A percentile compares a stretch with the other conserved stretches of the same genome.
phyloP scores from a whole-genome alignment of 2,888 invertebrate genomes.

The Lobophora halterata region DNA sequence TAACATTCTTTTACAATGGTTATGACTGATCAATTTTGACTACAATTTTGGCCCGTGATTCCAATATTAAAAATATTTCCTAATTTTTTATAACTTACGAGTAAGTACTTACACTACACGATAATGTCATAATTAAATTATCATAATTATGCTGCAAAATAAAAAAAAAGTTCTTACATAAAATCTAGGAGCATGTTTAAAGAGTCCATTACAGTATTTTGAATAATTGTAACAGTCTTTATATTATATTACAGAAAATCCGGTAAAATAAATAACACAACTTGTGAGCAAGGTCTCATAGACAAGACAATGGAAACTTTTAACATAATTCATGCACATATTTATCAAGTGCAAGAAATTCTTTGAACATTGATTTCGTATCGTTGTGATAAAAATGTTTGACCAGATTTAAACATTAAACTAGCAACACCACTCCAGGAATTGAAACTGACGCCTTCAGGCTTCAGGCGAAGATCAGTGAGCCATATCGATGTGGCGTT shows the following conservation, averaged over 20 bases:
- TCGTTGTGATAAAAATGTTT: slow-evolving; percentile 22
- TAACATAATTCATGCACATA: slow-evolving; percentile 5
- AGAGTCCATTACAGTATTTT: slow-evolving; percentile 43
- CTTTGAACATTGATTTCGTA: slow-evolving; percentile 6
- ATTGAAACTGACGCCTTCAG: neutral
- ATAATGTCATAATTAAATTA: too few species aligned
- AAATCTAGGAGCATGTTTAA: slow-evolving; percentile 27
- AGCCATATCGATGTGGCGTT: slow-evolving; percentile 77
- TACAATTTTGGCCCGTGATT: slow-evolving; percentile 74
- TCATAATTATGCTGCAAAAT: slow-evolving; percentile 45
- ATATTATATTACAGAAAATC: slow-evolving; percentile 45
- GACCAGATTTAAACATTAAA: slow-evolving; percentile 11
- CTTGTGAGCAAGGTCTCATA: slow-evolving; percentile 64
- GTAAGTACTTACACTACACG: too few species aligned
- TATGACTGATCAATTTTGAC: slow-evolving; percentile 66
- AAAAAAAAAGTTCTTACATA: slow-evolving; percentile 53
- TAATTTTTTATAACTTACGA: slow-evolving; percentile 9
- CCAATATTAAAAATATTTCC: slow-evolving; percentile 57
- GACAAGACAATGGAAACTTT: slow-evolving; percentile 36
- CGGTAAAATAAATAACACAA: slow-evolving; percentile 64
- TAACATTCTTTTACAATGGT: slow-evolving; percentile 47
- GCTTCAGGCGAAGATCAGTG: slow-evolving; percentile 58
- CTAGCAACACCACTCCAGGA: neutral
- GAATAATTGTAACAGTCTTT: slow-evolving; percentile 48
- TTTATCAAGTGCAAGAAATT: neutral